Base-by-base conservation (phyloP, 2,888 invertebrate species). In the Troides oblongomaculatus region DNA sequence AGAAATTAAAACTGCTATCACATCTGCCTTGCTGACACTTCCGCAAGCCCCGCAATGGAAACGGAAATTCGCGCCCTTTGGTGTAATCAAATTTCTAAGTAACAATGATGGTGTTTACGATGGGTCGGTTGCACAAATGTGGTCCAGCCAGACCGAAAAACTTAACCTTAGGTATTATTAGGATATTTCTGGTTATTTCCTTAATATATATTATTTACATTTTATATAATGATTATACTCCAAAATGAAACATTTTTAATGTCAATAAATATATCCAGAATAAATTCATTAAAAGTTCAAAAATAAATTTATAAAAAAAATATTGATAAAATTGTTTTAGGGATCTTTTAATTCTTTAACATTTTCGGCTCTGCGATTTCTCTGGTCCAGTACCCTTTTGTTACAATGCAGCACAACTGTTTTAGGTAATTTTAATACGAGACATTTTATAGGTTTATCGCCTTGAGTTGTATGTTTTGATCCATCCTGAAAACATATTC, bases 121-220 rank as follows among this genome's bases (percentile, higher is more conserved):
- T 84, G 88, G 90, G 87, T 81, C 88, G 84, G 80, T 88, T 89
- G 89, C 92, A 88, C 92, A 93, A 82, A 81, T 90, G 89, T 87
- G 93, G 86, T 81, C 90, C 86, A 84, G 86, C 86, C 85, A 89
- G 79, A 85, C 84, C 75, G 89, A 89, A 79, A 90, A 89, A 82
- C 87, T 93, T 88, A 92, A 90, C 80, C 78, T 93, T 84, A 84
- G 91, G 79, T 93, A 93, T 91, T 93, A 93, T 90, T 93, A 92
- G 93, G 78, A 72, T 88, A 65, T 75, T 84, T 46, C 81, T 93
- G 23, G 74, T 88, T 56, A 75, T 87, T 66, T 86, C 90, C 69
- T 79, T 93, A 71, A 39, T 89, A 43, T 93, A 93, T 77, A 85
- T 91, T 58, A 76, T 93, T 71, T 93, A 93, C 77, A 89, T 92